Evolutionary conservation across 2,888 invertebrate species (phyloP).

Genomic region (Yponomeuta plumbellus): DNA sequence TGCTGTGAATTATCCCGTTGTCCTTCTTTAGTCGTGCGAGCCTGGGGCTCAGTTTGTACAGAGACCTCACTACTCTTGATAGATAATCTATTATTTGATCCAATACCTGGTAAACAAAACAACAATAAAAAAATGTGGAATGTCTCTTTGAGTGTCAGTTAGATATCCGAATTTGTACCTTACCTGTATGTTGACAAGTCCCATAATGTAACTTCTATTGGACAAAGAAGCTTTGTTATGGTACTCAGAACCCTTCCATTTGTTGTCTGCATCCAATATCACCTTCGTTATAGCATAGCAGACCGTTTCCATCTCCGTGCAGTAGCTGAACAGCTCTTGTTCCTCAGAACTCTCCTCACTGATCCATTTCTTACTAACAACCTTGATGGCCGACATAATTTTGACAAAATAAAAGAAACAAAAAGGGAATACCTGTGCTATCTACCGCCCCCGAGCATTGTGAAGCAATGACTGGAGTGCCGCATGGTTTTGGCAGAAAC

Average conservation of each 20-base stretch:
- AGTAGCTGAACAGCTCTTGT: slow-evolving; percentile 65
- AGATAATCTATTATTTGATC: slow-evolving; percentile 75
- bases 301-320: slow-evolving; percentile 68
- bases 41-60: slow-evolving; percentile 70
- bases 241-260: slow-evolving; percentile 60
- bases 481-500: slow-evolving; percentile 41
- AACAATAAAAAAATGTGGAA: slow-evolving; percentile 11
- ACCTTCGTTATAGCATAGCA: slow-evolving; percentile 66
- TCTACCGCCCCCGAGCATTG: slow-evolving; percentile 6
- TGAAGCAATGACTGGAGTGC: slow-evolving; percentile 27
- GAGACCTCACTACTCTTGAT: slow-evolving; percentile 69
- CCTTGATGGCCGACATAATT: slow-evolving; percentile 45
- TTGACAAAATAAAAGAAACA: slow-evolving; percentile 18
- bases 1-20: slow-evolving; percentile 54
- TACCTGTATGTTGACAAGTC: slow-evolving; percentile 72
- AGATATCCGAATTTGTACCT: slow-evolving; percentile 13
- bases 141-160: neutral
- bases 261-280: slow-evolving; percentile 63
- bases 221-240: slow-evolving; percentile 46
- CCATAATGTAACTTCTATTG: slow-evolving; percentile 66
- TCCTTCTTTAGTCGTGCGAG: slow-evolving; percentile 65
- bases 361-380: slow-evolving; percentile 69
- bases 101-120: slow-evolving; percentile 67
- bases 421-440: slow-evolving; percentile 18
- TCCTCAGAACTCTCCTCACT: slow-evolving; percentile 71